Base-by-base conservation (phyloP, 2,888 invertebrate species). In the Sialis fuliginosa region DNA sequence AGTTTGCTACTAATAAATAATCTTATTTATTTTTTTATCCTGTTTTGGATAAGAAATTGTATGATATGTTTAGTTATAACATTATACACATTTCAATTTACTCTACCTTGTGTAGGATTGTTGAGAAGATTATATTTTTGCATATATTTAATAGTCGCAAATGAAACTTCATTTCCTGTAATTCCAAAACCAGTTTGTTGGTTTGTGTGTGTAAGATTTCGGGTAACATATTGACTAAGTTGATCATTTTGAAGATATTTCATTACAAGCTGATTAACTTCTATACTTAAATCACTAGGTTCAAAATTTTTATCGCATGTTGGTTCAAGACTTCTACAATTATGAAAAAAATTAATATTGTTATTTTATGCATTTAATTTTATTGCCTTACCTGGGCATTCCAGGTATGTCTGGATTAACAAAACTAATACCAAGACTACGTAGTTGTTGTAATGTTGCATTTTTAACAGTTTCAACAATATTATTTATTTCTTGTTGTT, bases 121-220 rank as follows among this genome's bases (percentile, higher is more conserved):
- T 37, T 12, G 6, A 37, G 37, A 10, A 37, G 7, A 57, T 76
- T 75, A 61, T 81, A 80, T 55, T 74, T 72, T 57, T 79, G 75
- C 71, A 81, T 74, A 59, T 81, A 81, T 55, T 78, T 75, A 57
- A 77, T 69, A 7, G 81, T 80, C n/a, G 79, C 79, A 54, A 79
- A 70, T 4, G 81, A 81, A 69, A 81, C 73, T 54, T 81, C 80
- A 30, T 68, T 71, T 6, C 65, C 65, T 47, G 63, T 53, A 45
- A 54, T 56, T 35, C 52, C 53, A 33, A 57, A 48, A 5, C 51
- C 55, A 44, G 49, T 50, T 13, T 48, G 45, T 12, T 42, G 45
- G 22, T 49, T 50, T 6, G 48, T 7, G 4, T 30, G 5, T 39
- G 30, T 39, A 54, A 55, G 48, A 60, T 57, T 37, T 58, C 58